Conservation (phyloP, 1,140 invertebrate species). For the Caerostris darwini region DNA sequence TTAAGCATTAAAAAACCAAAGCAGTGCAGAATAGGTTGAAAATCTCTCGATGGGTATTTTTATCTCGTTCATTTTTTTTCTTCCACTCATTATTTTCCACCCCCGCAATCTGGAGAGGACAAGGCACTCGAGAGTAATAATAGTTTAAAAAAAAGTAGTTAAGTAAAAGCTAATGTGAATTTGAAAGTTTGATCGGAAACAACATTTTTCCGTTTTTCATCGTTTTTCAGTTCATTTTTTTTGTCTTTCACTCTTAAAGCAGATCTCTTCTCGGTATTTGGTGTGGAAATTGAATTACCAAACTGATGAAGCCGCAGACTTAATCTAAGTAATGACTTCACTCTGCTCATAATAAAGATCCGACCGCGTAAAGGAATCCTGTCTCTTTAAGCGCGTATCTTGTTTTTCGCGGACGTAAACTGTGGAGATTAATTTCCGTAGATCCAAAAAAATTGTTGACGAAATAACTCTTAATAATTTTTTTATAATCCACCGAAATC, state of each 20-base stretch:
- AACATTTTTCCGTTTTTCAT: neutral
- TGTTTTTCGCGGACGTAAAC: neutral
- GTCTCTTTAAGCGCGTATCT: neutral
- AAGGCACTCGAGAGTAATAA: slow-evolving; percentile 13
- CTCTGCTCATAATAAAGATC: neutral
- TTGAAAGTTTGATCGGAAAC: slow-evolving; percentile 65
- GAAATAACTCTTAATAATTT: neutral
- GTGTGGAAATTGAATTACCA: neutral
- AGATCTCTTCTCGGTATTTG: neutral
- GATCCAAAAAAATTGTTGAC: neutral
- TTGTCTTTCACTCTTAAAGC: neutral
- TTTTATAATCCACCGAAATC: neutral
- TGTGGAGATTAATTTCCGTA: neutral
- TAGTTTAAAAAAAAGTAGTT: slow-evolving; percentile 18
- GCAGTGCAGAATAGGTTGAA: slow-evolving; percentile 35
- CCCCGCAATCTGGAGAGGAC: slow-evolving; percentile 41
- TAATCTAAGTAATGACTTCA: slow-evolving; percentile 22
- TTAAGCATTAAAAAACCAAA: slow-evolving; percentile 67
- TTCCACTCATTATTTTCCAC: neutral
- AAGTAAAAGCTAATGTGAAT: slow-evolving; percentile 56
- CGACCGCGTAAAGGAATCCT: neutral
- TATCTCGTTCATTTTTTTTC: neutral
- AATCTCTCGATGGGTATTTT: slow-evolving; percentile 34
- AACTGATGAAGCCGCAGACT: neutral
- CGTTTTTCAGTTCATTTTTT: neutral